Conservation (phyloP, 1,140 invertebrate genomes). For the Eurosta solidaginis region DNA sequence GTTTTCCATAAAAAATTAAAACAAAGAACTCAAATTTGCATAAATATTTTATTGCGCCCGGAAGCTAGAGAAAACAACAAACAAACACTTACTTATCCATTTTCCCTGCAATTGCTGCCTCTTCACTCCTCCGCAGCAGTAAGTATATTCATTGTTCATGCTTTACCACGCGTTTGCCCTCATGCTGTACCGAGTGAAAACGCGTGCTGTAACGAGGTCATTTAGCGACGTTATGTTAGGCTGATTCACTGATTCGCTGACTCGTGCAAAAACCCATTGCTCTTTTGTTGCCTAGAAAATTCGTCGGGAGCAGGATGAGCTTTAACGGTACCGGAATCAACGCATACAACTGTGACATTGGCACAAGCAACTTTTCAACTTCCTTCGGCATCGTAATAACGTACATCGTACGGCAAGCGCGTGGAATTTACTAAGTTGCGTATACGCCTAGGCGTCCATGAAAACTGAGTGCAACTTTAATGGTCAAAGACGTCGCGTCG, state of each 20-base stretch:
- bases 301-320: constrained; percentile 12
- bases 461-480: not conserved
- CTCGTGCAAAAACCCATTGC: not conserved
- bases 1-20: constrained; percentile 8
- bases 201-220: not conserved
- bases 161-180: not conserved
- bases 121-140: not conserved
- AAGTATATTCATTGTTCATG: too few relatives aligned
- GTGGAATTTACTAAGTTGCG: constrained; percentile 3
- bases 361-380: not conserved
- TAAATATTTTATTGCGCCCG: constrained; percentile 23
- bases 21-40: constrained; percentile 28
- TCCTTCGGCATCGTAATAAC: not conserved
- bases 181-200: not conserved
- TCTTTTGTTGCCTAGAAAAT: not conserved
- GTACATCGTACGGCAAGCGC: not conserved
- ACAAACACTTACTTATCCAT: not conserved
- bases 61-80: not conserved
- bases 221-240: constrained; percentile 19
- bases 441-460: constrained; percentile 2
- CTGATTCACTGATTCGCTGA: constrained; percentile 20
- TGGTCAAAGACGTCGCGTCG: constrained; percentile 10
- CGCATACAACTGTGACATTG: constrained; percentile 9
- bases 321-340: constrained; percentile 8
- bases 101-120: not conserved